These are phyloP conservation scores for Rhodinocichla rosea DNA, from an alignment of 2,113 vertebrate genomes.

Conservation along the genomic window DNA sequence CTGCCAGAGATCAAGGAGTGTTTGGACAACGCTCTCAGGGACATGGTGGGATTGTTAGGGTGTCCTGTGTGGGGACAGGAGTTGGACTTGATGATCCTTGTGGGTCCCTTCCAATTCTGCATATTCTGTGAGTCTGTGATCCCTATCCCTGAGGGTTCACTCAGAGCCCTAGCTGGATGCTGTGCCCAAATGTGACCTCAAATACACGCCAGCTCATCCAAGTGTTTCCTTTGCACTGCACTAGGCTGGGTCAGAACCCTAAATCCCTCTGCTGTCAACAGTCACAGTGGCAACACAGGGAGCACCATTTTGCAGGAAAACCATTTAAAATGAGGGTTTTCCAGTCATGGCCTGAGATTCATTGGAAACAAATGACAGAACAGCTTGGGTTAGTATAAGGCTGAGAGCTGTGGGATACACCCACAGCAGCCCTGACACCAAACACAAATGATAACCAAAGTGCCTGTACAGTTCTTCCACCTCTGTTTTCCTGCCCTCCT, in stretches of 20 bases:
- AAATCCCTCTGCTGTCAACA: not conserved
- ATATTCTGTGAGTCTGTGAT: not conserved
- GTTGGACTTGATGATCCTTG: not conserved
- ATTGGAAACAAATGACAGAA: not conserved
- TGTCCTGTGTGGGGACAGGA: not conserved
- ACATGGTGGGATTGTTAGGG: not conserved
- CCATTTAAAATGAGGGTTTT: not conserved
- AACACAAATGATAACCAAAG: not conserved
- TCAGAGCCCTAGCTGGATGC: not conserved
- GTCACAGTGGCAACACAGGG: not conserved
- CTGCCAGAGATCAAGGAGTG: not conserved
- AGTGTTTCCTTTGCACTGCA: not conserved
- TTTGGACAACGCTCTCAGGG: not conserved
- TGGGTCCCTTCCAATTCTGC: not conserved
- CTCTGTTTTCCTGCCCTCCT: not conserved
- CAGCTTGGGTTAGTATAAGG: not conserved
- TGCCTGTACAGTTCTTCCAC: not conserved
- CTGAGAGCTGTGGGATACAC: not conserved
- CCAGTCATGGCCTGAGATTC: rapidly evolving
- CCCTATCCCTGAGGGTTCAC: not conserved
- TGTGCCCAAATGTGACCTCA: not conserved
- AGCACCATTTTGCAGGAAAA: not conserved
- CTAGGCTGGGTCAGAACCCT: not conserved
- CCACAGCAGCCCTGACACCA: not conserved
- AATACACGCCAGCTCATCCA: not conserved